These are phyloP conservation scores for Etheostoma cragini DNA, from an alignment of 2,113 vertebrate species.

Conservation along the genomic window DNA sequence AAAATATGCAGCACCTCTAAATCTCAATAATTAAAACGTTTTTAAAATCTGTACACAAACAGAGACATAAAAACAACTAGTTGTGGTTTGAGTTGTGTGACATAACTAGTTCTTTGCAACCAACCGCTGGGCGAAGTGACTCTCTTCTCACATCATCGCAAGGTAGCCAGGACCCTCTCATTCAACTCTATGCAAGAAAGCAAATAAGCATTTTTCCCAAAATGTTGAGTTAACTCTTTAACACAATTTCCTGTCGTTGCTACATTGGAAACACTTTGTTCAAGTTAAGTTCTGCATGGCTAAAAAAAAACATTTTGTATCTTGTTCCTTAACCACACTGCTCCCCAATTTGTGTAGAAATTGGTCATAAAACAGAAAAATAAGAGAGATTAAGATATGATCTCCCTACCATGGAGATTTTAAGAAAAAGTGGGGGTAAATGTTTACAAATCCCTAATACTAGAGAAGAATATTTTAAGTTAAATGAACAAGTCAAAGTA, in stretches of 20 bases:
- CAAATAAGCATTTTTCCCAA: too few relatives aligned
- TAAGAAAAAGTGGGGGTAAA: background rate
- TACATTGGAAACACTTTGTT: background rate
- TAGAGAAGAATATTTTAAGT: background rate
- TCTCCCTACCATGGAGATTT: background rate
- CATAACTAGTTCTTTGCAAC: background rate
- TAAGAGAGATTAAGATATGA: background rate
- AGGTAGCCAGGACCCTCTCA: background rate
- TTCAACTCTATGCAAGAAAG: too few relatives aligned
- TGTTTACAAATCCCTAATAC: background rate
- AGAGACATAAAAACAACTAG: background rate
- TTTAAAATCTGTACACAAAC: background rate
- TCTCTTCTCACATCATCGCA: background rate
- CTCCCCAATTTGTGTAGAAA: background rate
- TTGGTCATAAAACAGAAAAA: background rate
- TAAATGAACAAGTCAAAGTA: constrained; percentile 2
- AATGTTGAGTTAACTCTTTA: background rate
- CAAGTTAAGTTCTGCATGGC: background rate
- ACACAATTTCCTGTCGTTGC: background rate
- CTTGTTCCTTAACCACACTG: background rate
- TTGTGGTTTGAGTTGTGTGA: background rate
- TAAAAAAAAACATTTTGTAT: background rate
- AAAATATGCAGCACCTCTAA: background rate
- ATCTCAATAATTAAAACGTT: background rate
- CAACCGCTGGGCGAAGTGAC: background rate